These are phyloP conservation scores for Periophthalmus modestus DNA, from an alignment of 2,113 vertebrate genomes.

Conservation along the genomic window DNA sequence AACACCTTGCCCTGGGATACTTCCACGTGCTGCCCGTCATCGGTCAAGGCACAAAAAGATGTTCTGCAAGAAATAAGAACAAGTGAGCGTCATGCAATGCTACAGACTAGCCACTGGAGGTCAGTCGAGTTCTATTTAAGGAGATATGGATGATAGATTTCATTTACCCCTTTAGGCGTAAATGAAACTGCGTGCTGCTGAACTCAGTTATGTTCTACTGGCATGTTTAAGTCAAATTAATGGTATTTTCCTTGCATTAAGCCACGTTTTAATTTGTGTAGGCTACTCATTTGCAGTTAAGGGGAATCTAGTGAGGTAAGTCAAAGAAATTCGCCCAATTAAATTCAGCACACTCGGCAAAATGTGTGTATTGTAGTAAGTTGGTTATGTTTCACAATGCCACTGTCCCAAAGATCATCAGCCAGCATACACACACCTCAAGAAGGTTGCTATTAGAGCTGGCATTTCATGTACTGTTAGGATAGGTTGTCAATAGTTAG, in stretches of 20 bases:
- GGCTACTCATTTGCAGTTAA: too few species aligned
- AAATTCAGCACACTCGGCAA: neutral
- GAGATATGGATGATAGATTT: neutral
- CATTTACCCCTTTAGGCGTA: neutral
- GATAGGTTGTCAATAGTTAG: too few species aligned
- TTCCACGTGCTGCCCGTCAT: conserved; percentile 74
- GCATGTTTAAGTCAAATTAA: neutral
- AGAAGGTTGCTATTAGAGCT: neutral
- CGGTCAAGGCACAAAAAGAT: conserved; percentile 82
- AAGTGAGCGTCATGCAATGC: neutral
- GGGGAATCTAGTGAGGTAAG: too few species aligned
- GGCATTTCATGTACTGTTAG: too few species aligned
- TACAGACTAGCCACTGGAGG: conserved; percentile 60
- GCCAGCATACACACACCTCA: too few species aligned
- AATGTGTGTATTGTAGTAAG: neutral
- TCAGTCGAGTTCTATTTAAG: conserved; percentile 26
- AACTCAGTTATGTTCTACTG: neutral
- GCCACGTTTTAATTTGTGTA: too few species aligned
- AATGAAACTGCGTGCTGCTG: neutral
- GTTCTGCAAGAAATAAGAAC: conserved; percentile 69
- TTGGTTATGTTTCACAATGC: neutral
- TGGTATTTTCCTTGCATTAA: too few species aligned
- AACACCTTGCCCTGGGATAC: conserved; percentile 83
- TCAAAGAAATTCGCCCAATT: too few species aligned
- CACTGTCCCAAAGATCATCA: neutral